These are phyloP conservation scores for Melieria omissa DNA, from an alignment of 2,888 invertebrate species.

Conservation along the genomic window DNA sequence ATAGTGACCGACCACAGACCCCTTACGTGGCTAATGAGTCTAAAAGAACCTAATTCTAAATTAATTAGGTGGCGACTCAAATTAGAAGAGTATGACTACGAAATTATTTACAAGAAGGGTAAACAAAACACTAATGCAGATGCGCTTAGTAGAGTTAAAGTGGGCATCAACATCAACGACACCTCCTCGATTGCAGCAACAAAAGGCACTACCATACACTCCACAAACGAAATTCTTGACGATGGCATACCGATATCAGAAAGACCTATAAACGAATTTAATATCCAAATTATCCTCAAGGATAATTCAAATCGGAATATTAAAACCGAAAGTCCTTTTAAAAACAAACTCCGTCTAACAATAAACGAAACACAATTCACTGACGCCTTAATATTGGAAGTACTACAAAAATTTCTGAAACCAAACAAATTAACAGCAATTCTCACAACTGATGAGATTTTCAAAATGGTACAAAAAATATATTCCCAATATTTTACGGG, in stretches of 20 bases:
- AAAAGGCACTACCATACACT: not conserved
- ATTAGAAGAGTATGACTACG: not conserved
- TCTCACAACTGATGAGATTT: not conserved
- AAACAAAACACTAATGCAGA: not conserved
- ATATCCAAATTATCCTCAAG: not conserved
- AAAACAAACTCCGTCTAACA: not conserved
- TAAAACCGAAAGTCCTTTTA: not conserved
- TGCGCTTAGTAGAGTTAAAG: not conserved
- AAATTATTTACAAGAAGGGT: not conserved
- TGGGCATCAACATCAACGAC: not conserved
- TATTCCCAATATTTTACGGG: no score
- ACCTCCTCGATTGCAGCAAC: not conserved
- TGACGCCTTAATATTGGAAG: not conserved
- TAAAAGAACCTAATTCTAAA: slow-evolving; percentile 10
- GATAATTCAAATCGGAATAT: no score
- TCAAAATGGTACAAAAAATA: not conserved
- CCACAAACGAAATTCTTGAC: not conserved
- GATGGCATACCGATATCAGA: not conserved
- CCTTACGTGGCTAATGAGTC: not conserved
- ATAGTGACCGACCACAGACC: slow-evolving; percentile 6
- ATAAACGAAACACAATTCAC: not conserved
- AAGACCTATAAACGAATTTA: not conserved
- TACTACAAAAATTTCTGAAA: not conserved
- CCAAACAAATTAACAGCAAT: not conserved
- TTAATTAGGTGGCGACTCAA: not conserved